Conservation (phyloP, 2,113 vertebrate genomes). For the Hippocampus mohnikei region DNA sequence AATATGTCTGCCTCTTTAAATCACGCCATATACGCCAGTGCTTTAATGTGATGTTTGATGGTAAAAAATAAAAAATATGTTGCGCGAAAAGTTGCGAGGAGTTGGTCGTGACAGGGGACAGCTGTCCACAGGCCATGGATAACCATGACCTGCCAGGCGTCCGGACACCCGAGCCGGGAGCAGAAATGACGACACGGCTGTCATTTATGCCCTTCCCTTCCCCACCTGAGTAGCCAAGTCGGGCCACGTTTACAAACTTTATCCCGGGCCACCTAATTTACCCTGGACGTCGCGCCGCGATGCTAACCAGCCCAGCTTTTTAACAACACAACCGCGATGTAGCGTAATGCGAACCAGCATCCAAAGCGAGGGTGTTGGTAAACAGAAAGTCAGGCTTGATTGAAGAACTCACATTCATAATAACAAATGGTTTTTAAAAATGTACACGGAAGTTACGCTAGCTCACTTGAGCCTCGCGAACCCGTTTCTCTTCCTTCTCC, state of each 20-base stretch:
- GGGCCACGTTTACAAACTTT: slow-evolving; percentile 12
- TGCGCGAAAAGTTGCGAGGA: neutral
- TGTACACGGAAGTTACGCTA: neutral
- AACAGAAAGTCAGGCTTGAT: neutral
- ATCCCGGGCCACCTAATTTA: neutral
- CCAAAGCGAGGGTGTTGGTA: too few relatives aligned
- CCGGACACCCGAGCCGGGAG: neutral
- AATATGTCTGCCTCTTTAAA: too few relatives aligned
- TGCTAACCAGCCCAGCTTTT: neutral
- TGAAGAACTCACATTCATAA: neutral
- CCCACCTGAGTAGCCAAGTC: neutral
- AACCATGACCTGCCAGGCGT: neutral
- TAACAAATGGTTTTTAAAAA: neutral
- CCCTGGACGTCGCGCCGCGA: neutral
- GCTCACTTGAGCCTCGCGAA: neutral
- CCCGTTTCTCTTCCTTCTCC: neutral
- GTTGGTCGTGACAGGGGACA: neutral
- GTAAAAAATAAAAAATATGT: neutral
- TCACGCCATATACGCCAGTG: neutral
- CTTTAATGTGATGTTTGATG: neutral
- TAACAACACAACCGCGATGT: neutral
- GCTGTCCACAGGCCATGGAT: slow-evolving; percentile 1
- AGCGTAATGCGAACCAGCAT: neutral
- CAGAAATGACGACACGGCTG: slow-evolving; percentile 2
- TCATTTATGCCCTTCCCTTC: neutral